phyloP scores from a whole-genome alignment of 2,797 vertebrate genomes.

The Sitta carolinensis region DNA sequence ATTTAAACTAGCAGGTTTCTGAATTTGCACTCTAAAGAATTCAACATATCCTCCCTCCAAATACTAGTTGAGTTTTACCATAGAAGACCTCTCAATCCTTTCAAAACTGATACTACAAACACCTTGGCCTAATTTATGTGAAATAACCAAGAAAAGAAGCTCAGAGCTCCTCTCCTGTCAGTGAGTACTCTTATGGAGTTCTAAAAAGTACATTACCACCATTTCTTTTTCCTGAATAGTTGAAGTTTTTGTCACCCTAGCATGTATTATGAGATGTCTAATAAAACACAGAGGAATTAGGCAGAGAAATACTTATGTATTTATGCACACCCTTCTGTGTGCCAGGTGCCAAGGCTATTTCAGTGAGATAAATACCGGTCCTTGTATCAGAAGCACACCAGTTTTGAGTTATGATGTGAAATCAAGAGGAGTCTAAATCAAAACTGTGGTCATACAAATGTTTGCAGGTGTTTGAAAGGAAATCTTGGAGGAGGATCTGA shows the following conservation, averaged over 20 bases:
- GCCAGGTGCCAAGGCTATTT: not conserved
- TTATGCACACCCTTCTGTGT: rapidly evolving
- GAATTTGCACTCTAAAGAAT: not conserved
- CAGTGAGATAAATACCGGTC: not conserved
- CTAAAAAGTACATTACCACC: not conserved
- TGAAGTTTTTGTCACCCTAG: not conserved
- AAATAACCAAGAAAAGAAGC: not conserved
- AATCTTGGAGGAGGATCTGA: not conserved
- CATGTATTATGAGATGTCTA: not conserved
- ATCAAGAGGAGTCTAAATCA: not conserved
- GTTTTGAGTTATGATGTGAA: not conserved
- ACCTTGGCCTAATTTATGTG: not conserved
- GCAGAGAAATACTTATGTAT: not conserved
- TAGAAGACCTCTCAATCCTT: not conserved
- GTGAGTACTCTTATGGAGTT: not conserved
- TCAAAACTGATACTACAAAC: not conserved
- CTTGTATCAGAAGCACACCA: not conserved
- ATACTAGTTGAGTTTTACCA: not conserved
- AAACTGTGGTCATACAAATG: not conserved
- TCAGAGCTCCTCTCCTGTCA: not conserved
- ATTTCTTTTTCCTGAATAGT: not conserved
- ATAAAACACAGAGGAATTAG: not conserved
- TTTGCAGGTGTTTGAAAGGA: not conserved
- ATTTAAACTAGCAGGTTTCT: not conserved
- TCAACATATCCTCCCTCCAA: not conserved